phyloP scores from a whole-genome alignment of 2,113 vertebrate genomes.

The Periophthalmus modestus region DNA sequence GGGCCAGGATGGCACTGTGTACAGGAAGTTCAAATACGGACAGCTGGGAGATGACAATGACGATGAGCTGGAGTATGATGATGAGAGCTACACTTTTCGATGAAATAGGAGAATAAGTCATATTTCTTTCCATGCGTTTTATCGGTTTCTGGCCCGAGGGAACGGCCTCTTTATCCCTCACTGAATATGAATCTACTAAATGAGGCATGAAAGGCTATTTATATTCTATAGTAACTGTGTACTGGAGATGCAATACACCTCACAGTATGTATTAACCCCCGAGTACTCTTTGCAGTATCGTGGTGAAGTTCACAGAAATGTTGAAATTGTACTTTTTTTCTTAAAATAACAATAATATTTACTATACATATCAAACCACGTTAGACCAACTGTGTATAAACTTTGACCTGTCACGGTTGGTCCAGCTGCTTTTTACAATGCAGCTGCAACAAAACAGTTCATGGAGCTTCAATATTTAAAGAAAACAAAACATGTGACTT shows the following conservation, averaged over 20 bases:
- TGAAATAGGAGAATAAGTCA: conserved; percentile 57
- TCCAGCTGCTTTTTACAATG: neutral
- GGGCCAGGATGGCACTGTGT: conserved; percentile 93
- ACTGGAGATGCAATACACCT: conserved; percentile 10
- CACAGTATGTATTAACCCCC: neutral
- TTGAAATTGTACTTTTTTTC: neutral
- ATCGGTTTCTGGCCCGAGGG: conserved; percentile 38
- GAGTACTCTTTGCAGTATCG: neutral
- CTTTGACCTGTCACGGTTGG: neutral
- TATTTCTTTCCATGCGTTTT: conserved; percentile 19
- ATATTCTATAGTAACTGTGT: conserved; percentile 37
- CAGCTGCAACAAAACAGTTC: neutral
- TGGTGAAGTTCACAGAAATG: neutral
- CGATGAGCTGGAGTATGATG: conserved; percentile 93
- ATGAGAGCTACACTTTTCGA: conserved; percentile 91
- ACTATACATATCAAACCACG: too few species aligned
- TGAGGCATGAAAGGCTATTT: conserved; percentile 50
- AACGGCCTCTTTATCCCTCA: conserved; percentile 43
- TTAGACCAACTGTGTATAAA: neutral
- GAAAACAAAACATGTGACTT: neutral
- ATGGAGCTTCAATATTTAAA: neutral
- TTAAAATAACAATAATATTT: neutral
- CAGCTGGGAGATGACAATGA: conserved; percentile 85
- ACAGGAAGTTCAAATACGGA: conserved; percentile 92
- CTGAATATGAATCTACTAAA: conserved; percentile 41